Evolutionary conservation across 2,113 vertebrate species (phyloP), one percentile per base, ranked within the genome.

Genomic region (Paramormyrops kingsleyae): DNA sequence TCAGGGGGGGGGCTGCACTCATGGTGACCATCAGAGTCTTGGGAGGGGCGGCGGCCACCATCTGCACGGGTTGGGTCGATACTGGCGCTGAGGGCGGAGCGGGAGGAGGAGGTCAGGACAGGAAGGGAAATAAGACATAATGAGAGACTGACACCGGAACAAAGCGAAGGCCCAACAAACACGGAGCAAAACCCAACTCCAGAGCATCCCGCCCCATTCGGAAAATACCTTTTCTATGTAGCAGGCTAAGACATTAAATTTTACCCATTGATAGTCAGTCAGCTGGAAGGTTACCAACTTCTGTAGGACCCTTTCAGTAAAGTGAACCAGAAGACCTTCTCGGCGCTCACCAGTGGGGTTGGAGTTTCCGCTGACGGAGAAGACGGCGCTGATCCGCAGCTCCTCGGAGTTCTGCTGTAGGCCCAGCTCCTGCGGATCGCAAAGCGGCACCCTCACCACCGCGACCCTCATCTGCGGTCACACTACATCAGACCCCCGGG

Each of bases 361-460:
- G 2, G 89, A 1, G 27, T 87, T 90, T 90, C 94, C 96, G 77
- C 96, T 96, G 94, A 99, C 98, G 83, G 98, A 98, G 96, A 96
- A 99, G 50, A 99, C 98, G 9, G 97, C 97, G 39, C 97, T 99
- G 92, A 99, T 99, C 96, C 96, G 97, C 94, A 99, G 94, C 94
- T 98, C 97, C 89, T 98, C 96, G 92, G 96, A 95, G 95, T 95
- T 92, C 92, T 96, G 95, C 92, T 96, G 97, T 92, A 96, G 96
- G 92, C 96, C 92, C 92, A 96, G 97, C 90, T 96, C 98, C 97
- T 99, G 95, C 83, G 83, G 17, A 59, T n/a, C 21, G 24, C 19
- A 52, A 39, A 35, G 27, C 49, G 27, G n/a, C 2, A n/a, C 44
- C 44, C 4, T 86, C 44, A 85, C 21, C 21, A 8, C 46, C 46